These are phyloP conservation scores for Rhinophrynus dorsalis DNA, from an alignment of 2,797 vertebrate species.

Conservation along the genomic window DNA sequence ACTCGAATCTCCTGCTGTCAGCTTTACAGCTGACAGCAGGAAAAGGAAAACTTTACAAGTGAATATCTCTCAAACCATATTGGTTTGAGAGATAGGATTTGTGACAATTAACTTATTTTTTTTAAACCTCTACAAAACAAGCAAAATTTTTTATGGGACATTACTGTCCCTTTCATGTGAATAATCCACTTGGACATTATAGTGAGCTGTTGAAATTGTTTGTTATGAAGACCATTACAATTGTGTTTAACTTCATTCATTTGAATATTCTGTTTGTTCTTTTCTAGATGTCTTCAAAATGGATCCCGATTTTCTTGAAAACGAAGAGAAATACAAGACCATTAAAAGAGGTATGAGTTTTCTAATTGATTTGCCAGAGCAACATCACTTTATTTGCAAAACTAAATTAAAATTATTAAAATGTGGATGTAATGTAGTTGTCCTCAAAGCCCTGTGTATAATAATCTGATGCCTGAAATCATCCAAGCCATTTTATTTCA, in stretches of 20 bases:
- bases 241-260: background rate
- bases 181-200: no score
- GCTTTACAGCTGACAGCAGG: no score
- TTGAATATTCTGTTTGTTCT: conserved; percentile 33
- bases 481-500: conserved; percentile 3
- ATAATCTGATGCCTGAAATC: background rate
- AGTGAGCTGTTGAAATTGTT: no score
- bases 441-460: conserved; percentile 3
- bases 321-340: conserved; percentile 93
- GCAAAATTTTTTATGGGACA: no score
- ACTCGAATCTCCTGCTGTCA: no score
- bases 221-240: no score
- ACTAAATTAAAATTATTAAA: background rate
- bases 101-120: no score
- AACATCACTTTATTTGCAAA: background rate
- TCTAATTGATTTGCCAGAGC: background rate
- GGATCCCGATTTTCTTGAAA: conserved; percentile 93
- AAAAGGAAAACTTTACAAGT: no score
- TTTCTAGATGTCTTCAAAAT: conserved; percentile 93
- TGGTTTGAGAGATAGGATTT: no score
- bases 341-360: conserved; percentile 85
- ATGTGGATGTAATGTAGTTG: conserved; percentile 2
- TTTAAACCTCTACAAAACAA: no score
- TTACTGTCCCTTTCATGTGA: no score
- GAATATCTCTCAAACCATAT: no score